Conservation (phyloP, 2,888 invertebrate genomes). For the Podotricha telesiphe region DNA sequence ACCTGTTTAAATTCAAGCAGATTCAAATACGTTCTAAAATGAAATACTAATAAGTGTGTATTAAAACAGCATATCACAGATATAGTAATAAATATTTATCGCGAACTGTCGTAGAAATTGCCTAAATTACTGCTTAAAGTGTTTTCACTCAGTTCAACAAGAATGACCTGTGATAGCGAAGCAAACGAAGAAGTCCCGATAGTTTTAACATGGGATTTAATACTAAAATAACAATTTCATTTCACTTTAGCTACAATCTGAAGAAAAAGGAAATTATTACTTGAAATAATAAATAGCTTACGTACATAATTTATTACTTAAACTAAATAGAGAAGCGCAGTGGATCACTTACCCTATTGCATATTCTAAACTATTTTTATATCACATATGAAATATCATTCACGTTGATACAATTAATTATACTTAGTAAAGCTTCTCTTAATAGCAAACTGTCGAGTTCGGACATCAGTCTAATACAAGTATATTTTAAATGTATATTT, state of each 20-base stretch:
- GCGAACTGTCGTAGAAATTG: slow-evolving; percentile 23
- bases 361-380: slow-evolving; percentile 70
- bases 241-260: slow-evolving; percentile 60
- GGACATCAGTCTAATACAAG: slow-evolving; percentile 46
- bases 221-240: slow-evolving; percentile 59
- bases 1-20: slow-evolving; percentile 33
- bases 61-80: slow-evolving; percentile 37
- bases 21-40: slow-evolving; percentile 31
- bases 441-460: slow-evolving; percentile 63
- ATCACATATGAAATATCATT: slow-evolving; percentile 81
- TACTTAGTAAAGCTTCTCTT: slow-evolving; percentile 67
- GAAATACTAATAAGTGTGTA: slow-evolving; percentile 29
- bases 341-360: slow-evolving; percentile 52
- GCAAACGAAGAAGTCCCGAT: slow-evolving; percentile 21
- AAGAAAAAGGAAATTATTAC: slow-evolving; percentile 60
- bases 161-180: slow-evolving; percentile 27
- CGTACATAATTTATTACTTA: slow-evolving; percentile 58
- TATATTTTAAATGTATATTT: slow-evolving; percentile 27
- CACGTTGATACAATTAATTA: slow-evolving; percentile 67
- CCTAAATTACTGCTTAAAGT: neutral
- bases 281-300: slow-evolving; percentile 65
- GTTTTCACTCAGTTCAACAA: slow-evolving; percentile 25
- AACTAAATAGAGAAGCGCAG: slow-evolving; percentile 53
- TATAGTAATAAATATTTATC: slow-evolving; percentile 27
- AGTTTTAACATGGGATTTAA: slow-evolving; percentile 38